These are phyloP conservation scores for Eumerus sabulonum DNA, from an alignment of 2,888 invertebrate species.

Conservation along the genomic window DNA sequence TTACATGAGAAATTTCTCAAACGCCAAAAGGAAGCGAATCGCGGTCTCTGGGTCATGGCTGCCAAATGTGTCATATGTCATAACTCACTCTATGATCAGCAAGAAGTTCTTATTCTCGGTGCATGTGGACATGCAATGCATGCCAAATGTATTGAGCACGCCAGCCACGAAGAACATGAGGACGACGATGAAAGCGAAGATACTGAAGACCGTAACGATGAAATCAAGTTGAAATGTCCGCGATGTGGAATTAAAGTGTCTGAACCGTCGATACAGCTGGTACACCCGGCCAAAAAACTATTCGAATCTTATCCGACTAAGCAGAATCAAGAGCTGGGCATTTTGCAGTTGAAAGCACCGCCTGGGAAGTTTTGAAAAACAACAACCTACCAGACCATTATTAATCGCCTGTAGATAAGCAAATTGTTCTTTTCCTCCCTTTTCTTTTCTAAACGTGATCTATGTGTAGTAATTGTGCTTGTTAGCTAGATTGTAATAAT, in stretches of 20 bases:
- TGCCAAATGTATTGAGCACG: conserved; percentile 72
- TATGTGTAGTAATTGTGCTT: conserved; percentile 15
- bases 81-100: conserved; percentile 76
- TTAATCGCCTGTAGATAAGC: conserved; percentile 45
- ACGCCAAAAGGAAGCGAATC: conserved; percentile 72
- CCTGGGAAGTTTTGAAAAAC: conserved; percentile 75
- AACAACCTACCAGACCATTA: conserved; percentile 52
- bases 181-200: conserved; percentile 31
- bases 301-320: conserved; percentile 57
- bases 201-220: conserved; percentile 47
- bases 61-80: conserved; percentile 77
- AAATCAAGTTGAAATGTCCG: conserved; percentile 72
- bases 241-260: conserved; percentile 73
- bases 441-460: conserved; percentile 17
- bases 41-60: conserved; percentile 77
- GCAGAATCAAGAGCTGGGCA: conserved; percentile 71
- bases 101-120: conserved; percentile 74
- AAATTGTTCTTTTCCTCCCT: conserved; percentile 23
- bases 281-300: conserved; percentile 73
- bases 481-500: conserved; percentile 2
- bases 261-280: conserved; percentile 71
- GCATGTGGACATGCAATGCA: conserved; percentile 77
- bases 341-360: conserved; percentile 77
- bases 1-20: conserved; percentile 81
- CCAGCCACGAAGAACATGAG: conserved; percentile 12